Conservation (phyloP, 1,140 invertebrate species). For the Calephelis virginiensis region DNA sequence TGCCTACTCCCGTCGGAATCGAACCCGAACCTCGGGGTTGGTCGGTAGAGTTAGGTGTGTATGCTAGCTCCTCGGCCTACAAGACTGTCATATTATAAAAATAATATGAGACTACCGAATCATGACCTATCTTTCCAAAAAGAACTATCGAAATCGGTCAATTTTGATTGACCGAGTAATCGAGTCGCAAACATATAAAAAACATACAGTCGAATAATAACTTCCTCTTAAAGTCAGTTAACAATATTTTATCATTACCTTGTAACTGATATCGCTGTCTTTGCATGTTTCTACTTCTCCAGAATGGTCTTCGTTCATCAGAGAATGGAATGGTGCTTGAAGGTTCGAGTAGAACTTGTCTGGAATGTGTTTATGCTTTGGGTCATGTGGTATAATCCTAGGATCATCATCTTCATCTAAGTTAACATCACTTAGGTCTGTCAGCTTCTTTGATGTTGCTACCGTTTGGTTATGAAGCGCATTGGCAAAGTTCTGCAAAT, state of each 20-base stretch:
- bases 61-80: too few species aligned
- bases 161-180: too few species aligned
- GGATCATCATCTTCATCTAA: conserved; percentile 62
- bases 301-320: conserved; percentile 48
- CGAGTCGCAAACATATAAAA: too few species aligned
- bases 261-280: conserved; percentile 62
- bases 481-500: conserved; percentile 65
- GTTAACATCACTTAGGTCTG: conserved; percentile 55
- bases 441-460: conserved; percentile 36
- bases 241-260: conserved; percentile 37
- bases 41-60: too few species aligned
- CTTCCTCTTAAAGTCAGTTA: too few species aligned
- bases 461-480: conserved; percentile 62
- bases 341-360: conserved; percentile 68
- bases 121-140: too few species aligned
- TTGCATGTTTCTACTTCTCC: conserved; percentile 57
- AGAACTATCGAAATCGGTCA: too few species aligned
- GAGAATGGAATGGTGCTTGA: conserved; percentile 58
- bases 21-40: too few species aligned
- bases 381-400: conserved; percentile 36
- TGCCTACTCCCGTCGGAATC: too few species aligned
- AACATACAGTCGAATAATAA: too few species aligned
- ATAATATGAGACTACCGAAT: too few species aligned
- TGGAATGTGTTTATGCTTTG: conserved; percentile 51
- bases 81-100: too few species aligned